Evolutionary conservation across 2,888 invertebrate genomes (phyloP).

Genomic region (Blastobasis lacticolella): DNA sequence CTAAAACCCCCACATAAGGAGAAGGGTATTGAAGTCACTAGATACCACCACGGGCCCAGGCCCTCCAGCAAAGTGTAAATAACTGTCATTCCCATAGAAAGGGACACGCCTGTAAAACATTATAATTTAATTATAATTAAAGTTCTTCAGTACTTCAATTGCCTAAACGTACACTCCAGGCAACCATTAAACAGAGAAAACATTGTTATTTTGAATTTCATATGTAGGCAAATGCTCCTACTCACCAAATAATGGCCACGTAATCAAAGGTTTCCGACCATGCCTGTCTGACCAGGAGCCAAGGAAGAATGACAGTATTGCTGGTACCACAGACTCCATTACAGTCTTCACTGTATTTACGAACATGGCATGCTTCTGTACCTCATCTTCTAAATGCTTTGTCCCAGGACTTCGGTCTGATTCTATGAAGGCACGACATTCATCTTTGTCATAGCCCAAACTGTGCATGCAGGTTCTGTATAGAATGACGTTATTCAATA

Average conservation of each 20-base stretch:
- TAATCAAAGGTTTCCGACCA: conserved; percentile 78
- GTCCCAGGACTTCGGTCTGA: conserved; percentile 67
- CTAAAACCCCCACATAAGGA: conserved; percentile 69
- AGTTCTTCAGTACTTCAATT: background rate
- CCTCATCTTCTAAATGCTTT: conserved; percentile 53
- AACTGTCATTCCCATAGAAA: background rate
- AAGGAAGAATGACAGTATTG: conserved; percentile 75
- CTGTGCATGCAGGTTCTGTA: conserved; percentile 79
- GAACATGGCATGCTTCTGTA: conserved; percentile 78
- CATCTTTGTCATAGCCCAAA: conserved; percentile 69
- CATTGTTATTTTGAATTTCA: no score
- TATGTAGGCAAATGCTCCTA: background rate
- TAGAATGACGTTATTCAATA: conserved; percentile 42
- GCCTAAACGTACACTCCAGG: background rate
- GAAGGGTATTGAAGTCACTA: conserved; percentile 55
- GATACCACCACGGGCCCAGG: conserved; percentile 26
- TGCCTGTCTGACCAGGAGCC: conserved; percentile 82
- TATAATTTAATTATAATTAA: background rate
- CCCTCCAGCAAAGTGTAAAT: conserved; percentile 3
- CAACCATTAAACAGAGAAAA: background rate
- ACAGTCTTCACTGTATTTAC: conserved; percentile 77
- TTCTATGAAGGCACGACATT: conserved; percentile 72
- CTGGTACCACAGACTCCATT: conserved; percentile 76
- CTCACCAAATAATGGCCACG: conserved; percentile 76
- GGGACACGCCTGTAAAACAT: background rate